Evolutionary conservation across 2,888 invertebrate species (phyloP).

Genomic region (Apodemia zela): DNA sequence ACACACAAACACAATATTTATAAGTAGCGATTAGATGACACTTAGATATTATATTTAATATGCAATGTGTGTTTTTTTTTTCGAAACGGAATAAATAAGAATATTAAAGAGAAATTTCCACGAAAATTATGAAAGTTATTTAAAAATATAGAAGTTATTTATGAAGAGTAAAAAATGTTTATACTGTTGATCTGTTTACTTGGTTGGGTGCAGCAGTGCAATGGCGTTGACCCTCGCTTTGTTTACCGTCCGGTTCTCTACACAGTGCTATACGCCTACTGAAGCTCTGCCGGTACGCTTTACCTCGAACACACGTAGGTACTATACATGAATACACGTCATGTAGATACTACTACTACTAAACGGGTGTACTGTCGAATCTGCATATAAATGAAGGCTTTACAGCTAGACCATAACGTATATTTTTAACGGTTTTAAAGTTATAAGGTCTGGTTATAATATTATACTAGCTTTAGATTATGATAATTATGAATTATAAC

Average conservation of each 20-base stretch:
- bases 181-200: constrained; percentile 29
- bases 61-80: not conserved
- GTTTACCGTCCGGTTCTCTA: constrained; percentile 53
- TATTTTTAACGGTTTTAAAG: no score
- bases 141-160: constrained; percentile 6
- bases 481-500: no score
- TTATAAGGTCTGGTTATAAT: no score
- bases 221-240: constrained; percentile 59
- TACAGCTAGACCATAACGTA: no score
- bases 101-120: not conserved
- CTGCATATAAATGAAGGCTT: no score
- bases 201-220: constrained; percentile 31
- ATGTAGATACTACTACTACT: not conserved
- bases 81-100: not conserved
- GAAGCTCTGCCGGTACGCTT: not conserved
- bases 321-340: not conserved
- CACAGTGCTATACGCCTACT: constrained; percentile 2
- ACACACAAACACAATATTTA: no score
- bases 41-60: no score
- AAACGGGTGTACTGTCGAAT: not conserved
- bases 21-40: no score
- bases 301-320: not conserved
- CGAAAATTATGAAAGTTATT: not conserved
- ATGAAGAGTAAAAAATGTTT: constrained; percentile 20
- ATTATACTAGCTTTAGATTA: no score